Evolutionary conservation across 2,797 vertebrate species (phyloP).

Genomic region (Tamandua tetradactyla): DNA sequence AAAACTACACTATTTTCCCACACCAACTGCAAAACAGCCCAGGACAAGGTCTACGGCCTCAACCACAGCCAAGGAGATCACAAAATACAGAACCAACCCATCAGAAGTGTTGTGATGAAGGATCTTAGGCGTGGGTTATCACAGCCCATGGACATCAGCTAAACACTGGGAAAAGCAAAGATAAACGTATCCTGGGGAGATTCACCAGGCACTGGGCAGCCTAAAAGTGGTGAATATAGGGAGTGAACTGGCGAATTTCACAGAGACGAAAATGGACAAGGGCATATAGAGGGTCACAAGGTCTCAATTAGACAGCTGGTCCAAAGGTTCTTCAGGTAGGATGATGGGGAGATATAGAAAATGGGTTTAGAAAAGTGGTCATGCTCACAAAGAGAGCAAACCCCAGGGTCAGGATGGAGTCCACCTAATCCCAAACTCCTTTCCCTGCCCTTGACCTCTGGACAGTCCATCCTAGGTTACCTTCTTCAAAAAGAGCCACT

Average conservation of each 20-base stretch:
- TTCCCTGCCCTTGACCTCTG: neutral
- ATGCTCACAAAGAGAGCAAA: neutral
- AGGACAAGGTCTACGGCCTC: neutral
- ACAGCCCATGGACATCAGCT: neutral
- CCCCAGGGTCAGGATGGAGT: neutral
- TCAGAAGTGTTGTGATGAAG: neutral
- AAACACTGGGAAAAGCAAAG: neutral
- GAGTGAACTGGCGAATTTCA: neutral
- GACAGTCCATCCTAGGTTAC: neutral
- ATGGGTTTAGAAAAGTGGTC: neutral
- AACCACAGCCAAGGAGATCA: neutral
- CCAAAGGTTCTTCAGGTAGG: neutral
- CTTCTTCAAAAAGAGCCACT: neutral
- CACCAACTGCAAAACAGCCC: neutral
- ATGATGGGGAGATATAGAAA: neutral
- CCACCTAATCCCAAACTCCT: neutral
- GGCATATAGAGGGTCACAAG: neutral
- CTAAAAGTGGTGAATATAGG: neutral
- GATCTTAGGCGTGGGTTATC: neutral
- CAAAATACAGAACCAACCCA: neutral
- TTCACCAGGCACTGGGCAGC: fast-evolving
- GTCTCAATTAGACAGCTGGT: neutral
- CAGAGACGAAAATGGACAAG: neutral
- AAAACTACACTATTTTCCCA: neutral
- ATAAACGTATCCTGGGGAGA: neutral